Evolutionary conservation across 1,140 invertebrate genomes (phyloP), one percentile per base, ranked within the genome.

Genomic region (Sesamia nonagrioides): DNA sequence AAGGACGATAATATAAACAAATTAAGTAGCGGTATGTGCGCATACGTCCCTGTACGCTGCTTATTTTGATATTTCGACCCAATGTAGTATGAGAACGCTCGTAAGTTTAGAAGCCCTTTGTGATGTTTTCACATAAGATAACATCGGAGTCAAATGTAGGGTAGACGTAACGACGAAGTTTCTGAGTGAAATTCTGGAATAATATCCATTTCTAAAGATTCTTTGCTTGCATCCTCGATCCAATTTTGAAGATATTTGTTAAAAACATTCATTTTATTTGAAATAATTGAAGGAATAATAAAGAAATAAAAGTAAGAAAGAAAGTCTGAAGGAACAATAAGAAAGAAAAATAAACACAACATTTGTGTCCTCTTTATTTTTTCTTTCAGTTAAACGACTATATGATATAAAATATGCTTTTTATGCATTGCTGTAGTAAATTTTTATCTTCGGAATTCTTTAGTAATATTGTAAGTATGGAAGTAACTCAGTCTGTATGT

Each of bases 51-150:
- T 21, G 9, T 21, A 35, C 18, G 50, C 40, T 52, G 73, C 73
- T 75, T 61, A 75, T 75, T 75, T 75, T 75, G 73, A 75, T 75
- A 75, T 61, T 17, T 45, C 56, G 35, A 48, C 73, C 73, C 73
- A 61, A n/a, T 50, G 35, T 17, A 50, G 48, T 45, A 35, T 75
- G 73, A 74, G 71, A 60, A 74, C 40, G 54, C 2, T 58, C 52
- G 40, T 48, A 50, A 69, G 9, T 69, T 71, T 27, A 50, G 66
- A 69, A 69, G 15, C 13, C 60, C 66, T 69, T 71, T 71, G 45
- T 71, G 18, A 71, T 71, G 68, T 71, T 52, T 71, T 52, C 68
- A 52, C 17, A 71, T 71, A 71, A 54, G 68, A 71, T 71, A 52
- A 71, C 45, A 71, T 37, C 6, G 3, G 42, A 33, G 27, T 17